These are phyloP conservation scores for Dolomedes plantarius DNA, from an alignment of 2,888 invertebrate genomes.

Conservation along the genomic window DNA sequence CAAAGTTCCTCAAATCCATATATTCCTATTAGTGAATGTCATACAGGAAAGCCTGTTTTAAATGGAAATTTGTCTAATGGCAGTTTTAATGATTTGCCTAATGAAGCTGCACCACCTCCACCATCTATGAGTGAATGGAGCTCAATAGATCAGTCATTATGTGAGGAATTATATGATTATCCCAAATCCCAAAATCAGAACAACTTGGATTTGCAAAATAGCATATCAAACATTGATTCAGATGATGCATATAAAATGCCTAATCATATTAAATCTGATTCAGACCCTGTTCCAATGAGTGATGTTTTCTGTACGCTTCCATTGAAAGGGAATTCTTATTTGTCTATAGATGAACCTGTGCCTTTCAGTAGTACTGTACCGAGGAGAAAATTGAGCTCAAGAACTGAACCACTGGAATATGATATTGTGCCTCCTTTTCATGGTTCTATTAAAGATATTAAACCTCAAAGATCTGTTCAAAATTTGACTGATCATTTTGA, in stretches of 20 bases:
- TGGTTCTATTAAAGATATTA: conserved; percentile 47
- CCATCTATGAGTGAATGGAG: conserved; percentile 30
- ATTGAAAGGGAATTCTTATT: conserved; percentile 73
- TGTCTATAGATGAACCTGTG: conserved; percentile 72
- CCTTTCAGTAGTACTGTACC: conserved; percentile 51
- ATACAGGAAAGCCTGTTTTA: conserved; percentile 82
- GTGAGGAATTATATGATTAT: conserved; percentile 73
- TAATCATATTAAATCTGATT: conserved; percentile 32
- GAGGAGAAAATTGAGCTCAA: conserved; percentile 30
- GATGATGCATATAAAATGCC: conserved; percentile 51
- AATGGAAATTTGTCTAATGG: conserved; percentile 47
- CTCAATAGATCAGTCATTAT: conserved; percentile 20
- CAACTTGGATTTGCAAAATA: conserved; percentile 30
- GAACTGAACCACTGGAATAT: conserved; percentile 38
- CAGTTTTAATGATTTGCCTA: conserved; percentile 35
- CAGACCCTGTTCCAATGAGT: conserved; percentile 10
- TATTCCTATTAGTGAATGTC: conserved; percentile 94
- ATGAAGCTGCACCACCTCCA: conserved; percentile 72
- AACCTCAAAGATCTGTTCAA: conserved; percentile 38
- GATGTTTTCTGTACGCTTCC: conserved; percentile 59
- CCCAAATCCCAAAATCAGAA: conserved; percentile 69
- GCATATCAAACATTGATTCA: conserved; percentile 7
- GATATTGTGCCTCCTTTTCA: conserved; percentile 60
- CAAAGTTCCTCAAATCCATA: conserved; percentile 78
- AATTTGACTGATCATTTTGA: conserved; percentile 50